Percentiles rank a stretch among this genome's conserved stretches.
These are phyloP conservation scores for Anthopleura sola DNA, from an alignment of 64 coral and sea anemone genomes.

Conservation along the genomic window DNA sequence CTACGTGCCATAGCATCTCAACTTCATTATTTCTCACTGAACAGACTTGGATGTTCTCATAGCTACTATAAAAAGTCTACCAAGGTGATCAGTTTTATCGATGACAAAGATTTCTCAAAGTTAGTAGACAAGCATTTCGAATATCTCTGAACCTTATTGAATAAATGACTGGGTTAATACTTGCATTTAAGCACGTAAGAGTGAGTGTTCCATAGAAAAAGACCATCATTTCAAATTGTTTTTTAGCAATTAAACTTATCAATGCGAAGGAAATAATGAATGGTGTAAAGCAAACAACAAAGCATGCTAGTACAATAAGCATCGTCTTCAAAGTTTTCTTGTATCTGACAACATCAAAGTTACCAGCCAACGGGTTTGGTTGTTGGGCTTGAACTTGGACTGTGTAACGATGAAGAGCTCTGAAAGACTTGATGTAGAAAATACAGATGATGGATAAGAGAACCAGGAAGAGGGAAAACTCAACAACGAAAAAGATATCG, in stretches of 20 bases:
- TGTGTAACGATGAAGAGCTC: not conserved
- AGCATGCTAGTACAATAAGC: not conserved
- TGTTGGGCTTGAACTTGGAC: not conserved
- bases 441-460: not conserved
- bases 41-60: no score
- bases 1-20: no score
- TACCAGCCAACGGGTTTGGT: not conserved
- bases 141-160: not conserved
- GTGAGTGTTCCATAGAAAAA: not conserved
- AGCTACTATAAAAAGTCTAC: no score
- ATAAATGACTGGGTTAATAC: slow-evolving; percentile 17
- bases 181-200: not conserved
- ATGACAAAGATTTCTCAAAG: not conserved
- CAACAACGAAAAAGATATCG: not conserved
- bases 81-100: no score
- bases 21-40: no score
- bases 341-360: not conserved
- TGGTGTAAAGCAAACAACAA: not conserved
- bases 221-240: not conserved
- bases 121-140: not conserved
- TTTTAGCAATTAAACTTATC: not conserved
- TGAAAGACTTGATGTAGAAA: not conserved
- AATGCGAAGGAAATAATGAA: not conserved
- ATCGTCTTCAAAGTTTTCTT: not conserved
- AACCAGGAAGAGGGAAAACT: not conserved